Evolutionary conservation across 2,888 invertebrate genomes (phyloP), one percentile per base, ranked within the genome.

Genomic region (Leptura quadrifasciata): DNA sequence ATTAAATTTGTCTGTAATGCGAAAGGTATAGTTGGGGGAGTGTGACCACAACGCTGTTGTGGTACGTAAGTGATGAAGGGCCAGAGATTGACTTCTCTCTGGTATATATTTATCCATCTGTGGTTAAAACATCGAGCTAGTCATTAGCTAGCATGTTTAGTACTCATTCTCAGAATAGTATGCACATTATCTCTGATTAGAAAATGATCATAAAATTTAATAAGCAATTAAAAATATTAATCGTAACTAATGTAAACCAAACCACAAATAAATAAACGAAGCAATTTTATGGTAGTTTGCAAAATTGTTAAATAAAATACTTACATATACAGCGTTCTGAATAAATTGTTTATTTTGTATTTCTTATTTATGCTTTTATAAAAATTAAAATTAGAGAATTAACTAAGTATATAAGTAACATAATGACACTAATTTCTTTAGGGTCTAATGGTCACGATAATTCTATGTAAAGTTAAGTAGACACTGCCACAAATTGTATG

Each of bases 371-470:
- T 39, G 8, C 27, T 31, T 31, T 8, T 8, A 15, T 39, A 39
- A 15, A 15, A 12, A 15, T 15, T 10, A 39, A 39, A 39, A 39
- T 39, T 9, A 57, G 47, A 47, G 58, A 60, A 67, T 73, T 21
- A 73, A 18, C 52, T 24, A 12, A 31, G 27, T 31, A 31, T 31
- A 8, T 31, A 65, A 65, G 58, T 67, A 27, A 73, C 24, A 20
- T 58, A 47, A 72, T 47, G 57, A 64, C 54, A 58, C 31, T 58
- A 60, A 69, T 27, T 39, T 69, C 63, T 68, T 74, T 69, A 63
- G 61, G 69, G 74, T 74, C 69, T 69, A 61, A 68, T 60, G 68
- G 39, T 69, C 61, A 20, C 31, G 55, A 18, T 63, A 55, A 63
- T 55, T 69, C 39, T 21, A 54, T 35, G 3, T 1, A 31, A 8